A percentile compares a stretch with the other conserved stretches of the same genome.
Evolutionary conservation across 2,113 vertebrate species (phyloP).

Genomic region (Erythrocercus mccallii): DNA sequence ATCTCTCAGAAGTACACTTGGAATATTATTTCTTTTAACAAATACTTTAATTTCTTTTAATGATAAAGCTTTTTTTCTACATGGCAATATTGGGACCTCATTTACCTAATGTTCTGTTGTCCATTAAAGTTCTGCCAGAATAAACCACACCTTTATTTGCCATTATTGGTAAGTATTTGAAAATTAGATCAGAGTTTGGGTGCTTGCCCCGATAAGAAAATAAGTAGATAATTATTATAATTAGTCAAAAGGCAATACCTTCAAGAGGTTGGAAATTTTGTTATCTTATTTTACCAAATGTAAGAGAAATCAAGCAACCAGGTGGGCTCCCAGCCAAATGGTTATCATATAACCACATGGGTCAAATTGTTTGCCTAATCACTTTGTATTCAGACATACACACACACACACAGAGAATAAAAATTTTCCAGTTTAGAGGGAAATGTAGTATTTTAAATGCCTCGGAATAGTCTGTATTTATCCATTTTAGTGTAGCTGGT

Average conservation of each 20-base stretch:
- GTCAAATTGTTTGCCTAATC: conserved; percentile 28
- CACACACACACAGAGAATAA: not conserved
- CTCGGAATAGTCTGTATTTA: not conserved
- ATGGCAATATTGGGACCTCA: not conserved
- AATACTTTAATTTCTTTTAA: not conserved
- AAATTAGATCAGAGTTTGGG: conserved; percentile 32
- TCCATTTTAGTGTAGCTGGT: not conserved
- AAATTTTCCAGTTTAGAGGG: not conserved
- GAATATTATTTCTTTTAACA: conserved; percentile 1
- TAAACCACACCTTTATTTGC: not conserved
- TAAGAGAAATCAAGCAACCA: conserved; percentile 4
- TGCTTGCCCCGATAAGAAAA: conserved; percentile 31
- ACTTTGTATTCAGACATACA: not conserved
- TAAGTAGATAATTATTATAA: conserved; percentile 22
- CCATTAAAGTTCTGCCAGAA: not conserved
- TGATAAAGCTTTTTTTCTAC: not conserved
- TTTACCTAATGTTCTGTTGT: not conserved
- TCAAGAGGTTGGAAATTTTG: not conserved
- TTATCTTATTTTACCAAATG: conserved; percentile 20
- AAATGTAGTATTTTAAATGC: not conserved
- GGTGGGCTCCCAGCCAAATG: conserved; percentile 10
- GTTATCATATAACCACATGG: conserved; percentile 17
- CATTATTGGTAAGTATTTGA: conserved; percentile 3
- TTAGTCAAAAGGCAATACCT: conserved; percentile 17
- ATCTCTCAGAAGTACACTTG: not conserved